Evolutionary conservation across 1,140 invertebrate species (phyloP).

Genomic region (Meloidogyne hapla): DNA sequence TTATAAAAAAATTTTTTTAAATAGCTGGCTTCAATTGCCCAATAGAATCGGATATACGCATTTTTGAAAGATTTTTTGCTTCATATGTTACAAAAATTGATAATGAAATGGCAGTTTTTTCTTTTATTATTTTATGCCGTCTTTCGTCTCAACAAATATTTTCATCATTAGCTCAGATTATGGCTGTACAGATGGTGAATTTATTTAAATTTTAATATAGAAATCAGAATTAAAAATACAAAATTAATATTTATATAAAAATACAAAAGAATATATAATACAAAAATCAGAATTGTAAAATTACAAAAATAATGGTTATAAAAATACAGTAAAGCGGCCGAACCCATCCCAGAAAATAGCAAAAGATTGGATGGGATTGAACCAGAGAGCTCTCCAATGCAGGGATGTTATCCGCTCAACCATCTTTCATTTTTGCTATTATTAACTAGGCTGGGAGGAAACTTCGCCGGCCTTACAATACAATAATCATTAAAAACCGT

Average conservation of each 20-base stretch:
- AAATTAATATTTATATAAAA: no score
- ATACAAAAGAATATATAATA: neutral
- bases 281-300: neutral
- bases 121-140: constrained; percentile 36
- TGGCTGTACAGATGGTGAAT: constrained; percentile 34
- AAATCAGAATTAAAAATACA: no score
- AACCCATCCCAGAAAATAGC: no score
- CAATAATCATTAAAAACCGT: no score
- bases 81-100: constrained; percentile 11
- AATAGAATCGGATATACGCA: constrained; percentile 25
- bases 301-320: no score
- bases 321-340: no score
- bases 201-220: neutral
- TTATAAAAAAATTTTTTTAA: constrained; percentile 3
- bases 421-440: no score
- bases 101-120: constrained; percentile 40
- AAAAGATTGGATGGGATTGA: no score
- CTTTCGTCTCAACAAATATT: constrained; percentile 25
- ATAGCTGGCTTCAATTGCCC: constrained; percentile 25
- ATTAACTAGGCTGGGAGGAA: no score
- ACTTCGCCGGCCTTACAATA: no score
- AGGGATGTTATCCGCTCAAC: no score
- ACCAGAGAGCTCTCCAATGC: no score
- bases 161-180: constrained; percentile 34
- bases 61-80: constrained; percentile 42